Base-by-base conservation (phyloP, 2,113 vertebrate genomes). In the Corythaeola cristata region DNA sequence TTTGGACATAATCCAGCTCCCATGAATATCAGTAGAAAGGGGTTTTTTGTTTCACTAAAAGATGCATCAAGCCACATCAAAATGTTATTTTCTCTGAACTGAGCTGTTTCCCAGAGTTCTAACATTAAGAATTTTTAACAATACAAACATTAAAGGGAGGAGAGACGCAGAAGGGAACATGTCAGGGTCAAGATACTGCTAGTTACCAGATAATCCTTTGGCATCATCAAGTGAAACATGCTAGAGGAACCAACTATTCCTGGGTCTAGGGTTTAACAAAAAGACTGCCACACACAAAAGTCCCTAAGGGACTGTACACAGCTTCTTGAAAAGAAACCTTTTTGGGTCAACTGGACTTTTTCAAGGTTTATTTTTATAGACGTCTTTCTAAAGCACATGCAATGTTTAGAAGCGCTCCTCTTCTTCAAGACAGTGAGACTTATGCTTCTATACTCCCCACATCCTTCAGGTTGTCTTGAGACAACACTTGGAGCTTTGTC, bases 381-480 rank as follows among this genome's bases (percentile, higher is more conserved):
- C 27, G 76, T 82, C 77, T 94, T 93, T 95, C 62, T 85, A 60
- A 94, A 91, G 15, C 2, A 0, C 35, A 41, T 87, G 62, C 35
- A 89, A 41, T 69, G 82, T 75, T 91, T 85, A 89, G 94, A 87
- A 96, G 82, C 88, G 62, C 85, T 82, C 35, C 6, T 52, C 58
- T 32, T 50, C 63, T 91, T 53, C 62, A 69, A 73, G 85, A 37
- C 12, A 66, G 60, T 4, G 17, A 81, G 81, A 76, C 71, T 76
- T 74, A 27, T 11, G 73, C 73, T 68, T 53, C 59, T 75, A 35
- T 91, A 86, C 77, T 77, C 94, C 85, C 96, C 81, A 89, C 89
- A 41, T 95, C 87, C 76, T 96, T 93, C 93, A 96, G 96, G 96
- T 97, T 96, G 89, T 76, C 91, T 93, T 82, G 96, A 95, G 85